Evolutionary conservation across 2,113 vertebrate species (phyloP), one percentile per base, ranked within the genome.

Genomic region (Halcyon senegalensis): DNA sequence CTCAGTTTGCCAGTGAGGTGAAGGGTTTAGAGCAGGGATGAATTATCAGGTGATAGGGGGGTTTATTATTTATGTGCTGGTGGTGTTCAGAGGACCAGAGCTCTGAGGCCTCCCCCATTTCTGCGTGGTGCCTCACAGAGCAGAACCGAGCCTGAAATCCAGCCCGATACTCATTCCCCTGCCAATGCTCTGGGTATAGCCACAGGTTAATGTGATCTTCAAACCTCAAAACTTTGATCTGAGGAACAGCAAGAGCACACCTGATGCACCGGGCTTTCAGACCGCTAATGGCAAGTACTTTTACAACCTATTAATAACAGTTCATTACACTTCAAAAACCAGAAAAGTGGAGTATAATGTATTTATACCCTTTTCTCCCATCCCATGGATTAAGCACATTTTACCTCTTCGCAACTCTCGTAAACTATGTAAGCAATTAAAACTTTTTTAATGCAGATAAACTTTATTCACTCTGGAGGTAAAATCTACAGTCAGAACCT

Each of bases 401-500:
- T 80, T 89, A 73, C 58, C 19, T 79, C 58, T 75, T 33, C 37
- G n/a, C 13, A 68, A 81, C 60, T 74, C 64, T 14, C 46, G 51
- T 14, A 92, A 87, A 84, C 64, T 60, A 50, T 23, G 56, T 55
- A 72, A 81, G 83, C 68, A 90, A 92, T 87, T 95, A 93, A 78
- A 86, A 87, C 27, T 67, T 89, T 66, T 85, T 66, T 14, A 88
- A 93, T 48, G 85, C 39, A 90, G 28, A 64, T 77, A 53, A 10
- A 80, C 64, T 95, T 92, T 30, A 83, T n/a, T 84, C 21, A 84
- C 51, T 93, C 66, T 85, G 58, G 35, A 79, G 53, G 44, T 41
- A 95, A 90, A 92, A 91, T 68, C 56, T 72, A 51, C 63, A 92
- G 88, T 72, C 96, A 93, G 75, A 96, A 93, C 85, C 91, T 73